phyloP scores from a whole-genome alignment of 2,888 invertebrate genomes.

The Drosophila mayaguana region DNA sequence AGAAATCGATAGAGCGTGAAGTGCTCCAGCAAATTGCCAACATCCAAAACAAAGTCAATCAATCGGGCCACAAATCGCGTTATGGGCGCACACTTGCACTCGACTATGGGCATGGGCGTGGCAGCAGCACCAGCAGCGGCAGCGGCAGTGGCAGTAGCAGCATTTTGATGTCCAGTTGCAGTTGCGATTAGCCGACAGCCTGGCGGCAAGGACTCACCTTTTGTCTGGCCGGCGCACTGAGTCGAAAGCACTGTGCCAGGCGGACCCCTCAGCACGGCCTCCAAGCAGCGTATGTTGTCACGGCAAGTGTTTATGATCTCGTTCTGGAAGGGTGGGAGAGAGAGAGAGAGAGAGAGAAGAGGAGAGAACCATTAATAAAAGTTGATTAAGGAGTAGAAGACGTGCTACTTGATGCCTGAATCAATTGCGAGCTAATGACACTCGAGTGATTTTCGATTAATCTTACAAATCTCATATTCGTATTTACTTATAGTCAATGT shows the following conservation, averaged over 20 bases:
- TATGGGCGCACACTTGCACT: conserved; percentile 85
- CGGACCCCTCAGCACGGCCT: conserved; percentile 88
- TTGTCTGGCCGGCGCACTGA: conserved; percentile 87
- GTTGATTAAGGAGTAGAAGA: not conserved
- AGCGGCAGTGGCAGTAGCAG: conserved; percentile 14
- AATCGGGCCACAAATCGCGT: conserved; percentile 84
- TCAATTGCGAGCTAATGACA: not conserved
- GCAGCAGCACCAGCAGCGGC: conserved; percentile 3
- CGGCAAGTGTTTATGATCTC: conserved; percentile 94
- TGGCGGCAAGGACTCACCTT: conserved; percentile 86
- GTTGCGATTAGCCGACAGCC: conserved; percentile 34
- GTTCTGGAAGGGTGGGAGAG: conserved; percentile 87
- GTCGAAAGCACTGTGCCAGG: conserved; percentile 86
- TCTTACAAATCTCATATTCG: no score
- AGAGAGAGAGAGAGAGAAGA: not conserved
- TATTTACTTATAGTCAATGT: no score
- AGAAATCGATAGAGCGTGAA: conserved; percentile 83
- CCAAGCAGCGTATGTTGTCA: conserved; percentile 93
- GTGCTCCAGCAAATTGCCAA: conserved; percentile 82
- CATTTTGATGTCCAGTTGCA: conserved; percentile 3
- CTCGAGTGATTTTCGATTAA: not conserved
- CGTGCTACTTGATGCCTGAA: not conserved
- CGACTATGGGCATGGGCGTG: conserved; percentile 33
- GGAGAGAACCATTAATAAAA: not conserved
- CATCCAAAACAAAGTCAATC: conserved; percentile 83